A percentile compares a stretch with the other conserved stretches of the same genome.
Evolutionary conservation across 2,797 vertebrate species (phyloP).

Genomic region (Tiaroga cobitis): DNA sequence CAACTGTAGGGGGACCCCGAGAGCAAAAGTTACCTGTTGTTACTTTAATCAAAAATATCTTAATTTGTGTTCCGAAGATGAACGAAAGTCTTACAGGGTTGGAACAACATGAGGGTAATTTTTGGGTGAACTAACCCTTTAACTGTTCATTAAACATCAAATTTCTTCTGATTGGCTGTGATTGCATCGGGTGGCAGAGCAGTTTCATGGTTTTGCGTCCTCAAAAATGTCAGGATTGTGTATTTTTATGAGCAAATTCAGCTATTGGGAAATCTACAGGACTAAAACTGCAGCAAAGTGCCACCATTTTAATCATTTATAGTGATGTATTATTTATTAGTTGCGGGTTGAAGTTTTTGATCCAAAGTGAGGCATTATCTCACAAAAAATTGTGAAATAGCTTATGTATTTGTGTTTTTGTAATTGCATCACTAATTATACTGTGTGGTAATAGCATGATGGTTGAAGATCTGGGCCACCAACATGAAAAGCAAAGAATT

Average conservation of each 20-base stretch:
- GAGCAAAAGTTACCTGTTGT: too few species aligned
- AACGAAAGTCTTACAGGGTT: too few species aligned
- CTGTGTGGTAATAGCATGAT: constrained; percentile 31
- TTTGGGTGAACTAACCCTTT: too few species aligned
- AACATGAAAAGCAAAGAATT: constrained; percentile 28
- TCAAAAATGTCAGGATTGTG: neutral
- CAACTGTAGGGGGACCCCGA: too few species aligned
- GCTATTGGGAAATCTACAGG: constrained; percentile 17
- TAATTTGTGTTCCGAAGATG: too few species aligned
- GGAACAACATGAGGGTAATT: too few species aligned
- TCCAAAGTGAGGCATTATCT: constrained; percentile 16
- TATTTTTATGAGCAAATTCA: neutral
- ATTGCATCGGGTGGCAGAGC: neutral
- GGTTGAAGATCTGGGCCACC: constrained; percentile 28
- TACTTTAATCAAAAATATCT: too few species aligned
- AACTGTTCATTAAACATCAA: neutral
- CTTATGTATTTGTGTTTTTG: constrained; percentile 33
- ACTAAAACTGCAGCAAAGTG: constrained; percentile 37
- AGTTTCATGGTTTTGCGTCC: neutral
- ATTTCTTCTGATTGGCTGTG: neutral
- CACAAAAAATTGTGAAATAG: neutral
- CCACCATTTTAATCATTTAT: constrained; percentile 71
- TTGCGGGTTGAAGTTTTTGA: constrained; percentile 58
- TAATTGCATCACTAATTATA: constrained; percentile 30
- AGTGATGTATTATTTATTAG: constrained; percentile 75